Base-by-base conservation (phyloP, 2,113 vertebrate genomes). In the Elachura formosa region DNA sequence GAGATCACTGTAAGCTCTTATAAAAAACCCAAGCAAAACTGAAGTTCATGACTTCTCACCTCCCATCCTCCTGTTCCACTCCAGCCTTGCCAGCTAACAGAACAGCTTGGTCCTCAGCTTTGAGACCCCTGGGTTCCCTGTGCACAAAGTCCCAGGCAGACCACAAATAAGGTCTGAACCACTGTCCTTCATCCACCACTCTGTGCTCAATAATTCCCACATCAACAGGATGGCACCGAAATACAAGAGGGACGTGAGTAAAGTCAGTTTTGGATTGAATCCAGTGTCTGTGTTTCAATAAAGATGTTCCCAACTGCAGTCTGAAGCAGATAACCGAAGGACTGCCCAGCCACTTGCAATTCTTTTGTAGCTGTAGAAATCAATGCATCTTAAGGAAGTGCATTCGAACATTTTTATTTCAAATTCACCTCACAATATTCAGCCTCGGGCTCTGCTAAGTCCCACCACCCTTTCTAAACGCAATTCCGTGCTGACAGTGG, bases 161-260 rank as follows among this genome's bases (percentile, higher is more conserved):
- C 6, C 41, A 75, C 54, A 78, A 89, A 19, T 33, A 56, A 64
- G 12, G 49, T 46, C 0, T 69, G 41, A 80, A 84, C 62, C 26
- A 21, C 10, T 26, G 33, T 14, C 51, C 78, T 63, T 58, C 36
- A 71, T 22, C 21, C n/a, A 18, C 54, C 24, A 12, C 1, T 0
- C 31, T 51, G 20, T 52, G 34, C 31, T 17, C 0, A 2, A 13
- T 14, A 49, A 62, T 4, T 76, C 34, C 34, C 11, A 0, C 33
- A 86, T 31, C 3, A 4, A 24, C 1, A 2, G 66, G 26, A 55
- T 1, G 7, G 49, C 56, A 18, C 16, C 14, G 26, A 79, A 89
- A 90, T 18, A 62, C 46, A 79, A 69, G 20, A 31, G 10, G 3
- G 9, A 43, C 14, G 41, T 5, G 23, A 15, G 33, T 23, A 73